These are phyloP conservation scores for Amblyteles armatorius DNA, from an alignment of 2,888 invertebrate genomes.

Conservation along the genomic window DNA sequence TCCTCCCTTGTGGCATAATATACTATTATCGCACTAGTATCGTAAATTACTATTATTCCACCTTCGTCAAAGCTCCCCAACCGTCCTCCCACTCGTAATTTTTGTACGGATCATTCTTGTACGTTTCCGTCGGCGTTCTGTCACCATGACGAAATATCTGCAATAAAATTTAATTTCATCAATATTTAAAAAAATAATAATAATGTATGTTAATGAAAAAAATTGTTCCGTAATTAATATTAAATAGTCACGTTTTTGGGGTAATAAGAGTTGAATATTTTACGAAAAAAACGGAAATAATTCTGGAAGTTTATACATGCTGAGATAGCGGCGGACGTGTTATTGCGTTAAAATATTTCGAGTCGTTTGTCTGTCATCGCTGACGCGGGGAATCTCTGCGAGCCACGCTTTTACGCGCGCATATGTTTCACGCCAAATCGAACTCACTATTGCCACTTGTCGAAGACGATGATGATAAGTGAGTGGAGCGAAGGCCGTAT, in stretches of 20 bases:
- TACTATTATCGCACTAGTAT: no score
- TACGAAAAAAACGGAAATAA: neutral
- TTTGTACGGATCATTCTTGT: conserved; percentile 92
- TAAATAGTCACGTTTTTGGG: neutral
- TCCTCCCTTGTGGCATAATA: no score
- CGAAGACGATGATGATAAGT: conserved; percentile 67
- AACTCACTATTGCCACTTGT: conserved; percentile 79
- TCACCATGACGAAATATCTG: conserved; percentile 94
- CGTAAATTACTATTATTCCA: conserved; percentile 76
- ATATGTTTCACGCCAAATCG: conserved; percentile 4
- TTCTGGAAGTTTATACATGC: neutral
- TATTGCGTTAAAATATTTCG: neutral
- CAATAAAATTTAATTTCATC: conserved; percentile 65
- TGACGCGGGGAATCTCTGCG: neutral
- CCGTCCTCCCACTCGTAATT: conserved; percentile 93
- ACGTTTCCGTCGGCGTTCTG: conserved; percentile 90
- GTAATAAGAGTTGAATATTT: conserved; percentile 9
- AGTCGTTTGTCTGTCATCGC: neutral
- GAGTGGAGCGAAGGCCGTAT: conserved; percentile 73
- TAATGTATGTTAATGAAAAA: neutral
- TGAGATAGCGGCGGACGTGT: neutral
- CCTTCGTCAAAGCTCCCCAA: conserved; percentile 92
- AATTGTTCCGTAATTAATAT: neutral
- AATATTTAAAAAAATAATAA: neutral
- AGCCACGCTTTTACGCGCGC: neutral